Evolutionary conservation across 2,113 vertebrate species (phyloP).

Genomic region (Rousettus leschenaultii): DNA sequence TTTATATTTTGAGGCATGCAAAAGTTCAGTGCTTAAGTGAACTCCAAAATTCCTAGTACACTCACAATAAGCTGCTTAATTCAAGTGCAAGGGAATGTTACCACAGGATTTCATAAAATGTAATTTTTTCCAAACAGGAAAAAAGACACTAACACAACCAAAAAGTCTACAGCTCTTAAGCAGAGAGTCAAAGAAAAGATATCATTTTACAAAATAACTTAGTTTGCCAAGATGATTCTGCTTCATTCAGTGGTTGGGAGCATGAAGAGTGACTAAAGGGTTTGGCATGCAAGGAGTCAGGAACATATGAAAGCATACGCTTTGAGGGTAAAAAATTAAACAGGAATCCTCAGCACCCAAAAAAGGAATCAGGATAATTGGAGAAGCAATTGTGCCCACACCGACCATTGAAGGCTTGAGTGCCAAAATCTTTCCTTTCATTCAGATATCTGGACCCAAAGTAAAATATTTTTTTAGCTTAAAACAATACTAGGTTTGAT

Average conservation of each 20-base stretch:
- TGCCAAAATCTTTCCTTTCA: background rate
- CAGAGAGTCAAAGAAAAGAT: background rate
- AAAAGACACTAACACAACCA: background rate
- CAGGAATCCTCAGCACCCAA: background rate
- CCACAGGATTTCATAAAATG: background rate
- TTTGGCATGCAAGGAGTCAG: background rate
- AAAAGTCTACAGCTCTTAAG: background rate
- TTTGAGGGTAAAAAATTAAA: background rate
- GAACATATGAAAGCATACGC: background rate
- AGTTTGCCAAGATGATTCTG: background rate
- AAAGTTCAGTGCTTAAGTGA: constrained; percentile 71
- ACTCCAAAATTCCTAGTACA: constrained; percentile 44
- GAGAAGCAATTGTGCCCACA: background rate
- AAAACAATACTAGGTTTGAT: background rate
- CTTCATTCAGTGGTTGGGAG: background rate
- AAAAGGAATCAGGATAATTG: background rate
- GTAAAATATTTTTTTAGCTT: background rate
- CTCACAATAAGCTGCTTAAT: background rate
- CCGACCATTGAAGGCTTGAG: background rate
- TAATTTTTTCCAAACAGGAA: constrained; percentile 21
- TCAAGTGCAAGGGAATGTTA: background rate
- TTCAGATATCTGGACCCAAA: background rate
- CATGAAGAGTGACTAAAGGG: background rate
- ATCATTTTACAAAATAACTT: constrained; percentile 36
- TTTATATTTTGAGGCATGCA: constrained; percentile 50